Evolutionary conservation across 2,888 invertebrate genomes (phyloP).

Genomic region (Allolobophora icterica): DNA sequence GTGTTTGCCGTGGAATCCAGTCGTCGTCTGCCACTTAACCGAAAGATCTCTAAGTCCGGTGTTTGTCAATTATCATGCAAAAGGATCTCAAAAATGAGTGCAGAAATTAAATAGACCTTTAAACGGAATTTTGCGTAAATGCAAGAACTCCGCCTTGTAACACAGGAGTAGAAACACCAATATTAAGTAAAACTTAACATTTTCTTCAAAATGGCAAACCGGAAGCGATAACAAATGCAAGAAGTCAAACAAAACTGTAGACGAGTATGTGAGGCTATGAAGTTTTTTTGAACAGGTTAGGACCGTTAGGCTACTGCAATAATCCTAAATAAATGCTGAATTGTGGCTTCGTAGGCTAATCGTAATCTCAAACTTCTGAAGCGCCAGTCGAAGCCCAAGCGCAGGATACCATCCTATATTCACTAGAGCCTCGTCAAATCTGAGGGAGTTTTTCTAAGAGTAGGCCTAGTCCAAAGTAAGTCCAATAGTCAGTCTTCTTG

Average conservation of each 20-base stretch:
- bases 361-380: too few relatives aligned
- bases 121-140: not conserved
- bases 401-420: too few relatives aligned
- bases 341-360: too few relatives aligned
- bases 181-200: not conserved
- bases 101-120: not conserved
- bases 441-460: too few relatives aligned
- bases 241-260: not conserved
- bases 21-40: not conserved
- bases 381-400: too few relatives aligned
- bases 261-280: not conserved
- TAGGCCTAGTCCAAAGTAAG: too few relatives aligned
- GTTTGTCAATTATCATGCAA: not conserved
- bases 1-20: too few relatives aligned
- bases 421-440: too few relatives aligned
- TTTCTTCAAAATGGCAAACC: conserved; percentile 17
- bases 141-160: not conserved
- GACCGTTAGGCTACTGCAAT: not conserved
- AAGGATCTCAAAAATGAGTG: not conserved
- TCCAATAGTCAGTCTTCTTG: too few relatives aligned
- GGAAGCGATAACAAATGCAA: not conserved
- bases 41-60: not conserved
- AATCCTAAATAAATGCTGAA: too few relatives aligned
- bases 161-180: not conserved
- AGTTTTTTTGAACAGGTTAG: too few relatives aligned